phyloP scores from a whole-genome alignment of 2,797 vertebrate species.

The Sebastes melanostomus region DNA sequence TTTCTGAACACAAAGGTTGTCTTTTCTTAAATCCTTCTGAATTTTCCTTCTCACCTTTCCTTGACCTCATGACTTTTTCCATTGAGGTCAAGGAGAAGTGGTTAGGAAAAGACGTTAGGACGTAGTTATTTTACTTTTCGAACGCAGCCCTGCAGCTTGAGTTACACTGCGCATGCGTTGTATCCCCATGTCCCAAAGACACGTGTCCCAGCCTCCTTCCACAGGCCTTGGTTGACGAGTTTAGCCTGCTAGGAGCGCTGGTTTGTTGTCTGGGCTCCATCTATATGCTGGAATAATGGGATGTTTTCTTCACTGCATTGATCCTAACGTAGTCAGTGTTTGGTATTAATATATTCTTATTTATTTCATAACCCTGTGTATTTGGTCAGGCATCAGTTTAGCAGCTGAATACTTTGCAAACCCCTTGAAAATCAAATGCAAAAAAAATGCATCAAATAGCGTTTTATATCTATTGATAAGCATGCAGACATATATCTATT shows the following conservation, averaged over 20 bases:
- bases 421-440: slow-evolving; percentile 6
- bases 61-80: too few species aligned
- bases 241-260: background rate
- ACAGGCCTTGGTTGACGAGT: too few species aligned
- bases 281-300: background rate
- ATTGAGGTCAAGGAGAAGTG: too few species aligned
- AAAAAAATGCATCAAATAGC: background rate
- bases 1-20: too few species aligned
- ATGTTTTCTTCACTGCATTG: background rate
- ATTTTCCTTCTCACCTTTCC: too few species aligned
- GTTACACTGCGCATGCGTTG: too few species aligned
- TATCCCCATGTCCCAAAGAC: fast-evolving
- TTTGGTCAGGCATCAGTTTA: slow-evolving; percentile 5
- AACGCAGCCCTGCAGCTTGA: too few species aligned
- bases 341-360: fast-evolving
- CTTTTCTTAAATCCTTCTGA: too few species aligned
- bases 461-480: background rate
- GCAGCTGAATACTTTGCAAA: slow-evolving; percentile 25
- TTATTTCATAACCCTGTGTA: fast-evolving
- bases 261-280: slow-evolving; percentile 46
- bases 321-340: background rate
- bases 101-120: too few species aligned
- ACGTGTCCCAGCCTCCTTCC: too few species aligned
- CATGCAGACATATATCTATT: too few species aligned
- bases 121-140: too few species aligned